Evolutionary conservation across 2,113 vertebrate genomes (phyloP), one percentile per base, ranked within the genome.

Genomic region (Grus americana): DNA sequence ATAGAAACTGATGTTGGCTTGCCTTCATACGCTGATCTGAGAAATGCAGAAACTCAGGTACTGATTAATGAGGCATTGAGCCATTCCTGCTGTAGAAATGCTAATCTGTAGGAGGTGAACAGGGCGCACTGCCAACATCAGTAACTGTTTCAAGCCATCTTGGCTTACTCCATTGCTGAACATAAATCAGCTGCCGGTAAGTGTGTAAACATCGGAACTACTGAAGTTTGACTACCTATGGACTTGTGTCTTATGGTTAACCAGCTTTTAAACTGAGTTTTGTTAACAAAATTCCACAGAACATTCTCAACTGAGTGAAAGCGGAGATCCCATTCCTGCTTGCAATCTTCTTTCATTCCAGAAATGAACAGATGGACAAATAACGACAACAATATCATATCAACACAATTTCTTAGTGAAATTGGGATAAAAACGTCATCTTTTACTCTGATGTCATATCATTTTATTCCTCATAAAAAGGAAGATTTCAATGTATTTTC

Each of bases 91-190:
- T 86, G 91, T 15, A 67, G 68, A n/a, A 92, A 58, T 4, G 29
- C 86, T 19, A 90, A 71, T 84, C 93, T 81, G 93, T 79, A 55
- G 93, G 94, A 95, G 93, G 93, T 78, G 78, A 55, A 80, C 57
- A 91, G 91, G 94, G 90, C 65, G 0, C 47, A 2, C 22, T 0
- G 10, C 90, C 74, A 91, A 58, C 70, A 73, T 6, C 84, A 44
- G 8, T 40, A 88, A 52, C 83, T 75, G 47, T 67, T 89, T 68
- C 40, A 57, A 72, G 78, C 38, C 65, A 40, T 20, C 27, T 21
- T 27, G 30, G 68, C 29, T 32, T 40, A 38, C 52, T 52, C 89
- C 61, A 19, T 11, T 75, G 47, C 66, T 72, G 68, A 76, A 47
- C 40, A 27, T 9, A 63, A 46, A 83, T 59, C 75, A 92, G 16